Conservation (phyloP, 2,888 invertebrate genomes). For the Spilosoma lubricipeda region DNA sequence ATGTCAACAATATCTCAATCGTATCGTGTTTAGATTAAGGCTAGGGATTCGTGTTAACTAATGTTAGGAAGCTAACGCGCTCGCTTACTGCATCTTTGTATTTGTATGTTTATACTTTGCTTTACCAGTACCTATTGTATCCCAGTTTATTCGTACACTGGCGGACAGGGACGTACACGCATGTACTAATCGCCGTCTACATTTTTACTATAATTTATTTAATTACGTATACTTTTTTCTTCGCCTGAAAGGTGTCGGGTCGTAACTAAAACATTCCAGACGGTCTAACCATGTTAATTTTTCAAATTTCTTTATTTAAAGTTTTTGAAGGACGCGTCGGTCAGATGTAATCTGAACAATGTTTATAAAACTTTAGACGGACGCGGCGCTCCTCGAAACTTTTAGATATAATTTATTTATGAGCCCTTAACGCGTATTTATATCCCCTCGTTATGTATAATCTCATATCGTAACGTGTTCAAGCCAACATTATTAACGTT, state of each 20-base stretch:
- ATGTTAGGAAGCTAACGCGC: constrained; percentile 80
- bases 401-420: constrained; percentile 42
- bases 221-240: constrained; percentile 66
- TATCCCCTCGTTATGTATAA: constrained; percentile 36
- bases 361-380: constrained; percentile 73
- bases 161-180: constrained; percentile 26
- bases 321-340: constrained; percentile 53
- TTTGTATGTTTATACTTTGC: constrained; percentile 66
- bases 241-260: constrained; percentile 86
- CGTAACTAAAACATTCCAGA: constrained; percentile 82
- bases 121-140: constrained; percentile 53
- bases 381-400: constrained; percentile 46
- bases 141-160: constrained; percentile 44
- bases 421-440: constrained; percentile 33
- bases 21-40: constrained; percentile 80
- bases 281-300: constrained; percentile 83
- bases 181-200: constrained; percentile 39
- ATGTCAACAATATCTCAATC: constrained; percentile 47
- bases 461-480: constrained; percentile 40
- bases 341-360: constrained; percentile 79
- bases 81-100: constrained; percentile 75
- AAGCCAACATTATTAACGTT: constrained; percentile 66
- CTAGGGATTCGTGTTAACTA: constrained; percentile 83
- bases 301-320: constrained; percentile 58
- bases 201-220: constrained; percentile 59